Base-by-base conservation (phyloP, 2,113 vertebrate genomes). In the Chaetops frenatus region DNA sequence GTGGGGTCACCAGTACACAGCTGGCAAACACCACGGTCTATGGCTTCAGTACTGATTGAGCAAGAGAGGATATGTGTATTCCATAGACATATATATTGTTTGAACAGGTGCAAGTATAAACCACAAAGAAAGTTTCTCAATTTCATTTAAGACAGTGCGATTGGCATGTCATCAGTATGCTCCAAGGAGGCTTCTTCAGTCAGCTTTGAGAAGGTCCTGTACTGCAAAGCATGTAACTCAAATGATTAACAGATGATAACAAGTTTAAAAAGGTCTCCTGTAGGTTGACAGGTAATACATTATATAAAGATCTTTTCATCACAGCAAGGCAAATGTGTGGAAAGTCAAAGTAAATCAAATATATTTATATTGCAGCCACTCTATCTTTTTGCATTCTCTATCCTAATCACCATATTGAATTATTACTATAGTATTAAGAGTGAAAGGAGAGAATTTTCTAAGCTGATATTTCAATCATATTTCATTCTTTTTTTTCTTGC, bases 91-190 rank as follows among this genome's bases (percentile, higher is more conserved):
- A 58, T 61, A 73, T 47, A 70, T 71, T 95, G 86, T 97, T 97
- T 95, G 81, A 97, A 95, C 92, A 96, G 95, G 94, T 97, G 95
- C 83, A 94, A 92, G 42, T 60, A 94, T 91, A 91, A 94, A 95
- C 95, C 91, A 95, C 85, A 92, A 90, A 89, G 86, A 90, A 88
- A 79, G 74, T 90, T 86, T 88, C 90, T 95, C 87, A 74, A 10
- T 93, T 96, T 97, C 90, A 86, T 95, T 93, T 72, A 88, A 78
- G 76, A 70, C 78, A 47, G 19, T 15, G 64, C 85, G 58, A 91
- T 44, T 64, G 85, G 74, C 56, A 48, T 80, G 62, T 83, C 92
- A 87, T 79, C 81, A 76, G 57, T 61, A 47, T 44, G 58, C 64
- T 94, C 86, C 76, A 95, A 92, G 47, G 66, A 96, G 67, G 38